Conservation (phyloP, 2,113 vertebrate genomes). For the Aix galericulata region DNA sequence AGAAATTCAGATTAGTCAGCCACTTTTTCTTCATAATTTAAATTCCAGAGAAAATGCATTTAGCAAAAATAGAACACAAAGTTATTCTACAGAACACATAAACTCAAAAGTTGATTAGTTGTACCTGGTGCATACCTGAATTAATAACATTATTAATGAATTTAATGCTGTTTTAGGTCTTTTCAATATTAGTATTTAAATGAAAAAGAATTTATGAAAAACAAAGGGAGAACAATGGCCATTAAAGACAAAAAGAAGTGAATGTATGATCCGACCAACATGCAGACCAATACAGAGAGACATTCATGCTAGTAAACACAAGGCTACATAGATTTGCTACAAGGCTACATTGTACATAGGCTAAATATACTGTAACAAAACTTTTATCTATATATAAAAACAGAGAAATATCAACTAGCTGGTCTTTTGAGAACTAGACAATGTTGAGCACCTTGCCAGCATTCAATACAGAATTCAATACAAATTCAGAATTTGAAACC, state of each 20-base stretch:
- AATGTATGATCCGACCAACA: background rate
- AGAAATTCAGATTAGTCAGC: slow-evolving; percentile 90
- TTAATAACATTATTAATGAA: slow-evolving; percentile 74
- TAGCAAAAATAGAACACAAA: slow-evolving; percentile 77
- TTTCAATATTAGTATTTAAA: background rate
- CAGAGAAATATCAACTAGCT: background rate
- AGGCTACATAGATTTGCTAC: background rate
- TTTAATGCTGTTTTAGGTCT: background rate
- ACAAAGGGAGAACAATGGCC: background rate
- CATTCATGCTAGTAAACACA: background rate
- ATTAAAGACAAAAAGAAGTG: background rate
- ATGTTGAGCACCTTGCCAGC: background rate
- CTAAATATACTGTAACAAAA: background rate
- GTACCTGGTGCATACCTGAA: slow-evolving; percentile 65
- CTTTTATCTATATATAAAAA: background rate
- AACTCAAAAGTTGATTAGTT: slow-evolving; percentile 65
- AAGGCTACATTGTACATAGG: background rate
- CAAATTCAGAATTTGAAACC: background rate
- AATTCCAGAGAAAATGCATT: slow-evolving; percentile 79
- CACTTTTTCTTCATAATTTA: slow-evolving; percentile 82
- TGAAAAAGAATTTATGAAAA: slow-evolving; percentile 23
- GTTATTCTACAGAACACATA: background rate
- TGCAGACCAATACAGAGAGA: background rate
- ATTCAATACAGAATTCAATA: background rate
- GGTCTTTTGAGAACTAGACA: background rate